Evolutionary conservation across 2,888 invertebrate species (phyloP), one percentile per base, ranked within the genome.

Genomic region (Drosophila multiciliata): DNA sequence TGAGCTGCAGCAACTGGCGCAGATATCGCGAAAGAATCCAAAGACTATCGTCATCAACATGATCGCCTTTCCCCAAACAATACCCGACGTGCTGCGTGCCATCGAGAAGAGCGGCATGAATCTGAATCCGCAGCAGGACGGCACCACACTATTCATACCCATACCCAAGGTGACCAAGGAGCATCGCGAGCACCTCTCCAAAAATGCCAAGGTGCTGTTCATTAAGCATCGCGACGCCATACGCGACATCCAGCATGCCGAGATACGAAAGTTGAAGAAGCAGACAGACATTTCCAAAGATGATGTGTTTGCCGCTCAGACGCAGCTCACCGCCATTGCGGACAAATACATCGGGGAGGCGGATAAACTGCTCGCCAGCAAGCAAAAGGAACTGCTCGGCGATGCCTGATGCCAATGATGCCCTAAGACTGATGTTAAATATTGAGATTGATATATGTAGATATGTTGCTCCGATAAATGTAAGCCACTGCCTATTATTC

Each of bases 121-220:
- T 92, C 93, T 99, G 64, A 98, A 97, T 93, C 98, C 98, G 0
- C 98, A 99, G 91, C 98, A 98, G 92, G 99, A 99, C 91, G 98
- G 98, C 29, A 98, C 97, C 1, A 97, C 97, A 2, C 93, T 99
- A 55, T 98, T 95, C 92, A 94, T 99, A 60, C 97, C 97, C 42
- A 95, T 98, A 79, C 98, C 98, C 15, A 98, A 98, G 93, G 96
- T 99, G 0, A 99, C 99, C 0, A 97, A 97, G 91, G 99, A 99
- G 92, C 97, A 98, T 90, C 94, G 99, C 79, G 98, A 99, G 93
- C 95, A 94, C 70, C 94, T 99, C 68, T 96, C 97, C 0, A 98
- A 97, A 93, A 97, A 96, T 94, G 98, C 99, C 0, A 98, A 97
- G 93, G 94, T 94, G 0, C 90, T 98, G 59, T 97, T 95, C 90